Percentiles rank a stretch among this genome's conserved stretches.
Conservation (phyloP, 2,113 vertebrate species). For the Podocnemis expansa region DNA sequence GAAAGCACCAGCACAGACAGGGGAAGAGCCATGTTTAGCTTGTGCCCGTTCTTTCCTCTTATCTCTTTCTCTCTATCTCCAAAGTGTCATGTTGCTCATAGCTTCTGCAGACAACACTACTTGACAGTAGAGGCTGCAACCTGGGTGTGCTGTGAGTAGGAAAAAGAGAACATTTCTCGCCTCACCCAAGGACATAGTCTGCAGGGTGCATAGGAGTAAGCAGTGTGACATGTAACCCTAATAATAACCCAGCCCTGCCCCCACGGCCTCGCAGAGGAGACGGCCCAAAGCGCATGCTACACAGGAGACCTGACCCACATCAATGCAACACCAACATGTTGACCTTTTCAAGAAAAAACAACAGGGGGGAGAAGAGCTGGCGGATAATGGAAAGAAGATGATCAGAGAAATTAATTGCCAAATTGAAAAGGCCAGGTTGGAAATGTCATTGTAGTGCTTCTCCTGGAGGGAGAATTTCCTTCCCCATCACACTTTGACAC, state of each 20-base stretch:
- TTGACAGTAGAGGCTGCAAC: neutral
- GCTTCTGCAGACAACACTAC: neutral
- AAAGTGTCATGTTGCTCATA: neutral
- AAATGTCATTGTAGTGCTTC: neutral
- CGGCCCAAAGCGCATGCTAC: neutral
- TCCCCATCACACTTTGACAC: too few species aligned
- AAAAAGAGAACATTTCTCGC: neutral
- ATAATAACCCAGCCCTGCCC: neutral
- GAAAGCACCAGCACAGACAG: neutral
- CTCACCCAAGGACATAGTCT: neutral
- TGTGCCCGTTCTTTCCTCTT: neutral
- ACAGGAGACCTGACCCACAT: neutral
- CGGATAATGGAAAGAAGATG: neutral
- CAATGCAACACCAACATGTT: neutral
- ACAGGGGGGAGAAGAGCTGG: neutral
- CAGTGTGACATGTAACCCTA: neutral
- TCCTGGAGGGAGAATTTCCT: too few species aligned
- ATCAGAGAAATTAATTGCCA: neutral
- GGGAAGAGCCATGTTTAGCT: neutral
- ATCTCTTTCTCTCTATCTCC: neutral
- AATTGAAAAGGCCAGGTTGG: neutral
- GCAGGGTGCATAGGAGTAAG: neutral
- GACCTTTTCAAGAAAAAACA: neutral
- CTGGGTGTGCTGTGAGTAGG: neutral
- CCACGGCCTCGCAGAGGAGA: neutral